Conservation (phyloP, 2,797 vertebrate species). For the Anabas testudineus region DNA sequence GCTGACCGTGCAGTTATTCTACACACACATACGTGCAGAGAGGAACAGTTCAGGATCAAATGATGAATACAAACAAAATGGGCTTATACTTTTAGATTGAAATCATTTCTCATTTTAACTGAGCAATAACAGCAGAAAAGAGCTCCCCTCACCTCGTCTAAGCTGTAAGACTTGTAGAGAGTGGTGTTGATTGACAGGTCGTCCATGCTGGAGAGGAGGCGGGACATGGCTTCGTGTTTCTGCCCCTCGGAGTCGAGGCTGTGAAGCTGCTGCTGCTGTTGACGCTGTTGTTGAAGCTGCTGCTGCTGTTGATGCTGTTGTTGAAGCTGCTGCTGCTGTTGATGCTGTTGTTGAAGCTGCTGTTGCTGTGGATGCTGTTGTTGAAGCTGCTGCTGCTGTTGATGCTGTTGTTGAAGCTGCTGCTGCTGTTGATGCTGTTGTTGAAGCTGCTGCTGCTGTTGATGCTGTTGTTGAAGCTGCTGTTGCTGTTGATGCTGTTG, state of each 20-base stretch:
- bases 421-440: too few species aligned
- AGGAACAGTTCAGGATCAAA: neutral
- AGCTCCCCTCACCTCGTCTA: constrained; percentile 87
- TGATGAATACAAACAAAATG: too few species aligned
- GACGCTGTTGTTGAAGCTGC: constrained; percentile 74
- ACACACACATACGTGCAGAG: neutral
- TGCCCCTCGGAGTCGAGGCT: constrained; percentile 36
- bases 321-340: too few species aligned
- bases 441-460: too few species aligned
- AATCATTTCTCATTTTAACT: neutral
- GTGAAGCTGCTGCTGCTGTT: constrained; percentile 48
- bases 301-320: too few species aligned
- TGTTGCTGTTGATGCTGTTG: too few species aligned
- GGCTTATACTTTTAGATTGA: neutral
- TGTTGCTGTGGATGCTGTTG: too few species aligned
- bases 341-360: constrained; percentile 74
- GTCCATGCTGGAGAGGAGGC: constrained; percentile 88
- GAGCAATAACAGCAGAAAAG: neutral
- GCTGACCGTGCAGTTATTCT: constrained; percentile 85
- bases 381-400: too few species aligned
- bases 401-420: constrained; percentile 74
- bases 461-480: constrained; percentile 74
- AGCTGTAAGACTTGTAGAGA: constrained; percentile 79
- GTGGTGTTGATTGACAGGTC: constrained; percentile 87
- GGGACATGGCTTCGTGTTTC: constrained; percentile 80